Percentiles rank a stretch among this genome's conserved stretches.
Conservation (phyloP, 2,797 vertebrate genomes). For the Peromyscus nudipes region DNA sequence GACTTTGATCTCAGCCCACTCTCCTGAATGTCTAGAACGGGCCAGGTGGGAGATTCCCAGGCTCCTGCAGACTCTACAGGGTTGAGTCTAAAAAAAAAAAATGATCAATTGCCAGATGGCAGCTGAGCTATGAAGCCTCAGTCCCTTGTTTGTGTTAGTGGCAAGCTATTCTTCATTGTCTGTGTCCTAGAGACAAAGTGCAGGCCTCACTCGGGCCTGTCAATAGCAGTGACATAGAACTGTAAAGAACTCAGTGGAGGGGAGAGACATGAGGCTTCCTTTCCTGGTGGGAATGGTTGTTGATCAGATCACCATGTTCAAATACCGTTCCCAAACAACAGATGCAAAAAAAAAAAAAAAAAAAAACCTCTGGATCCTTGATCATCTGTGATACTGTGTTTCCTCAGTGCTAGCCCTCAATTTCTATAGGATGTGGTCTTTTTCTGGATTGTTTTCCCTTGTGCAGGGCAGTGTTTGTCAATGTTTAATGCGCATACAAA, state of each 20-base stretch:
- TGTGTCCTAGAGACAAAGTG: conserved; percentile 73
- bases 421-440: conserved; percentile 35
- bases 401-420: conserved; percentile 35
- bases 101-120: conserved; percentile 61
- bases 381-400: conserved; percentile 28
- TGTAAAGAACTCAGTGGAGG: conserved; percentile 39
- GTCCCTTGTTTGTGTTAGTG: conserved; percentile 46
- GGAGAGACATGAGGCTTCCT: conserved; percentile 17
- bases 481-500: neutral
- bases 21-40: conserved; percentile 60
- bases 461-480: conserved; percentile 13
- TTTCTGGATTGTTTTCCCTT: conserved; percentile 45
- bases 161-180: conserved; percentile 66
- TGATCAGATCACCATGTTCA: conserved; percentile 69
- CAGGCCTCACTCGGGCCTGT: conserved; percentile 49
- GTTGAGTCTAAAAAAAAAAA: conserved; percentile 65
- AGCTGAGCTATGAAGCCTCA: conserved; percentile 68
- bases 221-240: neutral
- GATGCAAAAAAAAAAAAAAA: conserved; percentile 27
- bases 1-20: conserved; percentile 69
- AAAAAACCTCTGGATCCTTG: conserved; percentile 41
- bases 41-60: conserved; percentile 60
- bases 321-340: conserved; percentile 60
- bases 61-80: conserved; percentile 32
- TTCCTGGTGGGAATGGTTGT: conserved; percentile 68